phyloP scores from a whole-genome alignment of 2,888 invertebrate genomes.

The Macaria notata region DNA sequence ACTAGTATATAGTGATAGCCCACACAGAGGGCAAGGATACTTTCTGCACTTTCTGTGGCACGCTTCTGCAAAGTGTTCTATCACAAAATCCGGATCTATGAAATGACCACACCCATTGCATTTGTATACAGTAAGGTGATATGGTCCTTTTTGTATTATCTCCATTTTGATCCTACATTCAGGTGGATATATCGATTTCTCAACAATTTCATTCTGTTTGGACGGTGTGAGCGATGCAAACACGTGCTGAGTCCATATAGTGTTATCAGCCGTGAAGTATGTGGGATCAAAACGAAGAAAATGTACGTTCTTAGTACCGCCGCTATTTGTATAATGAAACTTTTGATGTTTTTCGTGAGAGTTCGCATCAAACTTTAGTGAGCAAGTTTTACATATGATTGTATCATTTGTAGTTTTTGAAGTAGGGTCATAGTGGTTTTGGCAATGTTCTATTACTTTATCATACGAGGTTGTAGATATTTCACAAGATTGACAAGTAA shows the following conservation, averaged over 20 bases:
- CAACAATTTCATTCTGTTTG: conserved; percentile 40
- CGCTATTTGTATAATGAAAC: conserved; percentile 33
- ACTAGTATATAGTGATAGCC: conserved; percentile 47
- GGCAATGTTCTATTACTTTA: conserved; percentile 61
- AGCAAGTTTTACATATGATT: conserved; percentile 24
- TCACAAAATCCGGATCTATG: conserved; percentile 46
- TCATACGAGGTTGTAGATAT: conserved; percentile 54
- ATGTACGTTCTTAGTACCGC: conserved; percentile 28
- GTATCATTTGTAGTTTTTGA: conserved; percentile 9
- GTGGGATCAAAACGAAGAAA: conserved; percentile 52
- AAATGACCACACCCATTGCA: conserved; percentile 56
- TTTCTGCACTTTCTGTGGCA: conserved; percentile 43
- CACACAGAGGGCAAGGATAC: conserved; percentile 53
- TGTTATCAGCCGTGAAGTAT: conserved; percentile 51
- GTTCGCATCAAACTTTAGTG: conserved; percentile 42
- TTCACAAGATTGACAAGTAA: conserved; percentile 53
- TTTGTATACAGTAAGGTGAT: conserved; percentile 50
- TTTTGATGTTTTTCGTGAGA: conserved; percentile 41
- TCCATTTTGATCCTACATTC: conserved; percentile 61
- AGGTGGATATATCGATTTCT: conserved; percentile 55
- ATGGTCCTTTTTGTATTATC: conserved; percentile 50
- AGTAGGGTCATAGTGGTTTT: conserved; percentile 47
- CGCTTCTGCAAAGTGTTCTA: conserved; percentile 45
- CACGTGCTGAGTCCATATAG: conserved; percentile 56
- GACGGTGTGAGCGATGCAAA: conserved; percentile 45